phyloP scores from a whole-genome alignment of 2,888 invertebrate species.

The Trissolcus brochymenae region DNA sequence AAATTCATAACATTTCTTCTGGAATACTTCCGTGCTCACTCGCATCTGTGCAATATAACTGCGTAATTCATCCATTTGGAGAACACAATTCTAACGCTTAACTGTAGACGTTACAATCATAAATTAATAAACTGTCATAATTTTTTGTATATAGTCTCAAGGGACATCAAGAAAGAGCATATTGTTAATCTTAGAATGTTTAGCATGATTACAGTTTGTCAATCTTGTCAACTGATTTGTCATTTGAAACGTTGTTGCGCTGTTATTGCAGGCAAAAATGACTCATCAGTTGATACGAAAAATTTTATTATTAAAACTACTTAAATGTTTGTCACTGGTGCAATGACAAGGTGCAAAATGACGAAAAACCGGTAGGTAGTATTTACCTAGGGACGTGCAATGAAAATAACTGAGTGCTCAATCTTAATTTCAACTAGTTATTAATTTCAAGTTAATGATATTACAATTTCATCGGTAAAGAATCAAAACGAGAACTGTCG shows the following conservation, averaged over 20 bases:
- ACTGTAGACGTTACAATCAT: not conserved
- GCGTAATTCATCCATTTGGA: not conserved
- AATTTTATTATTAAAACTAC: too few species aligned
- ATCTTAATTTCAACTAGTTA: not conserved
- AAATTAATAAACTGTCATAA: constrained; percentile 20
- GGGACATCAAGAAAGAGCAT: too few species aligned
- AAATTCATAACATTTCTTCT: not conserved
- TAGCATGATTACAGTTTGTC: not conserved
- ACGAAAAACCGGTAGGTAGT: constrained; percentile 6
- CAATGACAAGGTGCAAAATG: constrained; percentile 21
- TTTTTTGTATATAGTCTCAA: constrained; percentile 16
- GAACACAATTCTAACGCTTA: constrained; percentile 18
- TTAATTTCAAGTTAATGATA: not conserved
- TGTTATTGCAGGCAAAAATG: too few species aligned
- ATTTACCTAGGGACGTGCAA: constrained; percentile 38
- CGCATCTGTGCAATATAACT: constrained; percentile 21
- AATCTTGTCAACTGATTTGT: not conserved
- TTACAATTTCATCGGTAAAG: too few species aligned
- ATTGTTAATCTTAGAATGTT: too few species aligned
- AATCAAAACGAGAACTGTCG: constrained; percentile 18
- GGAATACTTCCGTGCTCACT: constrained; percentile 17
- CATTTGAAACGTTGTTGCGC: not conserved
- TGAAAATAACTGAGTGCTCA: constrained; percentile 39
- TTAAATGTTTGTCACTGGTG: constrained; percentile 1
- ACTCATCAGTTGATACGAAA: too few species aligned